Conservation (phyloP, 2,113 vertebrate genomes). For the pig (Sus scrofa) region DNA sequence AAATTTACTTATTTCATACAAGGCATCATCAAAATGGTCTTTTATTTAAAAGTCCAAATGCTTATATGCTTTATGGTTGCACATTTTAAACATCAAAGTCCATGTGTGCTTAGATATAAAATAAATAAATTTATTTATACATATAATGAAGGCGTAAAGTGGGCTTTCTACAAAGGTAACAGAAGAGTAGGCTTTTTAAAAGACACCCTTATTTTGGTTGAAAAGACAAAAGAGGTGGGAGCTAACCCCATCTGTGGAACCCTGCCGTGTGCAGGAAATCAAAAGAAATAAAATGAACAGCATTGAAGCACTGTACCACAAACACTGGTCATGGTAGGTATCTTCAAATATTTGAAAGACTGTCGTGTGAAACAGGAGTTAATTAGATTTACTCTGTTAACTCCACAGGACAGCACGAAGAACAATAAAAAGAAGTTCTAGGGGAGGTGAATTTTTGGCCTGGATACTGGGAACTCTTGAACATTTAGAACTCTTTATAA, state of each 20-base stretch:
- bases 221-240: background rate
- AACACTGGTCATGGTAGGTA: constrained; percentile 40
- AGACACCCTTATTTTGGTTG: background rate
- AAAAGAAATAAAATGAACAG: constrained; percentile 66
- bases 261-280: constrained; percentile 59
- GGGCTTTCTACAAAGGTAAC: background rate
- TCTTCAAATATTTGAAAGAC: constrained; percentile 77
- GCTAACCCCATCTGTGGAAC: background rate
- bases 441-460: background rate
- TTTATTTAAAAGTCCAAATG: background rate
- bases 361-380: constrained; percentile 67
- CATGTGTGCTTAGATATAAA: background rate
- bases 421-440: constrained; percentile 61
- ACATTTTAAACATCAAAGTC: background rate
- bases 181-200: background rate
- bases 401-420: constrained; percentile 49
- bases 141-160: background rate
- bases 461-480: background rate
- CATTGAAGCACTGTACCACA: constrained; percentile 19
- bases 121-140: background rate
- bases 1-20: background rate
- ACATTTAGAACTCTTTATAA: background rate
- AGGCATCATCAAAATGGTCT: background rate
- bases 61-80: background rate
- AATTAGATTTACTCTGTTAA: constrained; percentile 77